A percentile compares a stretch with the other conserved stretches of the same genome.
phyloP scores from a whole-genome alignment of 2,888 invertebrate genomes.

The Coenonympha arcania region DNA sequence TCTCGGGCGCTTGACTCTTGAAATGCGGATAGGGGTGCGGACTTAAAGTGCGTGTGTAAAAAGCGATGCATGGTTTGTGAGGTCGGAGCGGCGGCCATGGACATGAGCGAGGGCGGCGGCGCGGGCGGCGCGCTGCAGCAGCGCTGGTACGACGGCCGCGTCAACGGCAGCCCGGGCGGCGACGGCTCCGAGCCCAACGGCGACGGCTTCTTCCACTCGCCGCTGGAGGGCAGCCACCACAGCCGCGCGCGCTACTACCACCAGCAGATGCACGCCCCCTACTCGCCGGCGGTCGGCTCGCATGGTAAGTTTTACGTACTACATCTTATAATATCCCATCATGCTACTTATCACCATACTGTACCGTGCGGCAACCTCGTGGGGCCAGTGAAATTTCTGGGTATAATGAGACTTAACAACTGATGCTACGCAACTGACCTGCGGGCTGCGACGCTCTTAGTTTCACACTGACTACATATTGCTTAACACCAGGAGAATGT shows the following conservation, averaged over 20 bases:
- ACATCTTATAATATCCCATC: too few species aligned
- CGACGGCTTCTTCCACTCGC: conserved; percentile 73
- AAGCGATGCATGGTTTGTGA: conserved; percentile 74
- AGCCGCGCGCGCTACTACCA: conserved; percentile 74
- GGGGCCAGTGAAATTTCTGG: too few species aligned
- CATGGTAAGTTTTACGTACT: conserved; percentile 57
- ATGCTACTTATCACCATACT: too few species aligned
- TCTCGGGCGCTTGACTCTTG: conserved; percentile 40
- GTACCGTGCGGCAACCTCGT: too few species aligned
- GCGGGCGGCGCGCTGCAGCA: conserved; percentile 66
- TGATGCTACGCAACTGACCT: too few species aligned
- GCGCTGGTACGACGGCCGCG: conserved; percentile 73
- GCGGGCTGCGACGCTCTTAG: too few species aligned
- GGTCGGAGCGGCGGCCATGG: conserved; percentile 64
- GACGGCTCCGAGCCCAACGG: conserved; percentile 67
- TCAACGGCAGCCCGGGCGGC: conserved; percentile 70
- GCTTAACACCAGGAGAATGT: too few species aligned
- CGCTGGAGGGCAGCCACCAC: conserved; percentile 71
- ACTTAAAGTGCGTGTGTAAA: conserved; percentile 67
- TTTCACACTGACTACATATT: too few species aligned
- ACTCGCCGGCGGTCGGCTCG: conserved; percentile 70
- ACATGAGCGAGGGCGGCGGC: conserved; percentile 67
- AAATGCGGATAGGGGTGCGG: conserved; percentile 65
- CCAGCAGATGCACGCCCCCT: conserved; percentile 74
- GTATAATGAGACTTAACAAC: too few species aligned